Conservation (phyloP, 30 jellyfish, hydroid and myxozoan species). For the Euphysa ruthae region DNA sequence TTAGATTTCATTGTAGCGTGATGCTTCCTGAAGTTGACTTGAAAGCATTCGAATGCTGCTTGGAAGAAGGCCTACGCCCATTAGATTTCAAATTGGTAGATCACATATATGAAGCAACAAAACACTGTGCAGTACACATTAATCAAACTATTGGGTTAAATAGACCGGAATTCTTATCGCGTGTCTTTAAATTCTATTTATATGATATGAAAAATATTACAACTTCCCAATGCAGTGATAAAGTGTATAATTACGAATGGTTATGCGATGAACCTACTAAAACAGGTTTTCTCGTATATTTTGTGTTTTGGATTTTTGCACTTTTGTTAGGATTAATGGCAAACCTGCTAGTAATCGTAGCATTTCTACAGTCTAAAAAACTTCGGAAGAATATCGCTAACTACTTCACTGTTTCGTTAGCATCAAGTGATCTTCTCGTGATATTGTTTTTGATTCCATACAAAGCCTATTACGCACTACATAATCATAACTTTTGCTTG, state of each 20-base stretch:
- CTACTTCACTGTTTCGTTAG: slow-evolving; percentile 30
- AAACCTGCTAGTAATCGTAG: slow-evolving; percentile 31
- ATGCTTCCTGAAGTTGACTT: too few relatives aligned
- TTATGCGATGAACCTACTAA: slow-evolving; percentile 37
- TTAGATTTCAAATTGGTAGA: not conserved
- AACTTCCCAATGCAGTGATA: not conserved
- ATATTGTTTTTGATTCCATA: slow-evolving; percentile 41
- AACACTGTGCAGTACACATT: not conserved
- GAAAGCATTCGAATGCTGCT: slow-evolving; percentile 22
- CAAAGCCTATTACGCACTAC: slow-evolving; percentile 32
- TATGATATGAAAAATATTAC: not conserved
- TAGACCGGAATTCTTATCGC: too few relatives aligned
- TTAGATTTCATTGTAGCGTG: too few relatives aligned
- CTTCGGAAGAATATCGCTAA: slow-evolving; percentile 45
- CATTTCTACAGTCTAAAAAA: slow-evolving; percentile 31
- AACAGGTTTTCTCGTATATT: slow-evolving; percentile 21
- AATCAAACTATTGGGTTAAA: not conserved
- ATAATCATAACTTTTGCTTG: slow-evolving; percentile 61
- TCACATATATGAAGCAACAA: slow-evolving; percentile 3
- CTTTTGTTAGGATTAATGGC: slow-evolving; percentile 47
- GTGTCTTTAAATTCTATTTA: not conserved
- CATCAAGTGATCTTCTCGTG: slow-evolving; percentile 55
- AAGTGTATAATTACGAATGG: not conserved
- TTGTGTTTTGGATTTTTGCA: slow-evolving; percentile 38
- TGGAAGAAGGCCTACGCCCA: slow-evolving; percentile 1